Evolutionary conservation across 2,888 invertebrate species (phyloP).

Genomic region (Dryocosmus kuriphilus): DNA sequence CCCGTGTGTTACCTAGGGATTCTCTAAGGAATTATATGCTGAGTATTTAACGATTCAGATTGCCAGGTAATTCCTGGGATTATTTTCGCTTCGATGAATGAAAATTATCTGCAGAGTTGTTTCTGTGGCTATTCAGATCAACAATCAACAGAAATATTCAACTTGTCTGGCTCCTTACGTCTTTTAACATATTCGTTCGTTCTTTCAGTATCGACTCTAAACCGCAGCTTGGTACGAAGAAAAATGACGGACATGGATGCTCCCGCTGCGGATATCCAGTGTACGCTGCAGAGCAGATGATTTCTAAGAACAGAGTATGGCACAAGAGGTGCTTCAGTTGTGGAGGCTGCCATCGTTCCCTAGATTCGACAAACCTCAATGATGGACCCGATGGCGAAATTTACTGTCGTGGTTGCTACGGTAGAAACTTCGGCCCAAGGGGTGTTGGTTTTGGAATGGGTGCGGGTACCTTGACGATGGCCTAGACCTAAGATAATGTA

Average conservation of each 20-base stretch:
- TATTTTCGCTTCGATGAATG: no score
- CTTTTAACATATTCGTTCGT: background rate
- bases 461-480: slow-evolving; percentile 93
- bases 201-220: slow-evolving; percentile 83
- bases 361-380: slow-evolving; percentile 93
- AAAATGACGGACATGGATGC: slow-evolving; percentile 89
- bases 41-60: no score
- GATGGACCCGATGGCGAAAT: slow-evolving; percentile 96
- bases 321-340: slow-evolving; percentile 97
- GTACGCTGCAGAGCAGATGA: slow-evolving; percentile 97
- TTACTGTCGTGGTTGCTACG: slow-evolving; percentile 95
- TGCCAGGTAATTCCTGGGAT: no score
- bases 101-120: no score
- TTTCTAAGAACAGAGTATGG: slow-evolving; percentile 95
- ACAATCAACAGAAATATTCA: no score
- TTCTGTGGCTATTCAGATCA: no score
- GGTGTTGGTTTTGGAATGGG: slow-evolving; percentile 95
- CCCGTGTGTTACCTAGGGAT: no score
- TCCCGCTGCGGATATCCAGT: slow-evolving; percentile 94
- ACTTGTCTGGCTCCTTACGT: no score
- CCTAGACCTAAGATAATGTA: slow-evolving; percentile 79
- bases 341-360: slow-evolving; percentile 90
- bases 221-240: slow-evolving; percentile 87
- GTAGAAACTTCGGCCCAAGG: slow-evolving; percentile 91
- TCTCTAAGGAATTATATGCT: no score